Conservation (phyloP, 2,113 vertebrate genomes). For the Herpetotheres cachinnans region DNA sequence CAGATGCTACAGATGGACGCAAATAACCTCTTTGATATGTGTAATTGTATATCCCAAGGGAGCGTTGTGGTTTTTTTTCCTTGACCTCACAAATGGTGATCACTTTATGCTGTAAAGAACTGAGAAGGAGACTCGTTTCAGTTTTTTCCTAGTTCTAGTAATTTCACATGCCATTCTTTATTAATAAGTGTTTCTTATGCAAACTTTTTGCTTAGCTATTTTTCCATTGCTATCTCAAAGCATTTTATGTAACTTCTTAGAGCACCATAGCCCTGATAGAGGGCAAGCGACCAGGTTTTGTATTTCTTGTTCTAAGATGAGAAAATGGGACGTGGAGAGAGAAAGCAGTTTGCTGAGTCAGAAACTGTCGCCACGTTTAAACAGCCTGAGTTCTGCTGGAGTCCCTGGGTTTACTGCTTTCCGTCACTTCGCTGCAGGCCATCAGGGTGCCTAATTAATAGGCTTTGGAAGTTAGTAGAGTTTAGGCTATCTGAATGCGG, state of each 20-base stretch:
- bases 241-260: not conserved
- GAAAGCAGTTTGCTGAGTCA: conserved; percentile 15
- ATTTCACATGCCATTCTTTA: not conserved
- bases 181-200: not conserved
- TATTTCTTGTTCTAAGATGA: not conserved
- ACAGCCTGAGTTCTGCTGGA: not conserved
- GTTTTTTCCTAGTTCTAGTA: not conserved
- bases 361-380: not conserved
- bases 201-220: not conserved
- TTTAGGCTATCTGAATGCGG: not conserved
- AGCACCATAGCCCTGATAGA: not conserved
- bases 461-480: not conserved
- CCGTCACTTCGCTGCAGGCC: not conserved
- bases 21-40: conserved; percentile 39
- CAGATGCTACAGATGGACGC: conserved; percentile 50
- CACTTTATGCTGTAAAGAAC: not conserved
- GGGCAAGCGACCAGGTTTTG: not conserved
- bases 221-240: not conserved
- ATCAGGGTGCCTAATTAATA: not conserved
- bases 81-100: conserved; percentile 9
- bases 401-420: not conserved
- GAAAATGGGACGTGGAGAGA: not conserved
- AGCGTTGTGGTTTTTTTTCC: not conserved
- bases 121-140: not conserved
- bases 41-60: conserved; percentile 43